Evolutionary conservation across 1,140 invertebrate species (phyloP), one percentile per base, ranked within the genome.

Genomic region (Drosophila virilis): DNA sequence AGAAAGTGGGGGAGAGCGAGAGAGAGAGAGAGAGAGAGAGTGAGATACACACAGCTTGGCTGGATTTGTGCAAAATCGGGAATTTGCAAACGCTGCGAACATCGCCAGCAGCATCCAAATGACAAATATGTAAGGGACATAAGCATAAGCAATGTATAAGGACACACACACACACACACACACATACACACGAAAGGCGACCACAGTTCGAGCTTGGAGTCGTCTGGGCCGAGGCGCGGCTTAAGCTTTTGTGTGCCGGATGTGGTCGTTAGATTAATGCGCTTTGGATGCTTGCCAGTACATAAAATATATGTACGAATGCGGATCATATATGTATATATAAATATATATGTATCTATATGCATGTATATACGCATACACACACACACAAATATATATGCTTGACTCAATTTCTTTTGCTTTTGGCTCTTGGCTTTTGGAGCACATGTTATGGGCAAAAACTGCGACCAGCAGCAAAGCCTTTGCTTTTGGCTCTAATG

Each of bases 261-360:
- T 86, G 83, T 86, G 83, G 83, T 86, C 83, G 83, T 86, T 86
- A 86, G 83, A 86, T 86, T 86, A 86, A 86, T 88, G 84, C 83
- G 83, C 83, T 86, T 86, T 86, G 83, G 83, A 85, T 77, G 81
- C 79, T 88, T 86, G 83, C 83, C 83, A 86, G 83, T 88, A 86
- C 66, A 86, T 86, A 88, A 88, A 86, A 88, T 83, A 72, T 79
- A 88, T 86, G 78, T 85, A 88, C 86, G 82, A 80, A 74, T 42
- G 48, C 15, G 15, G 42, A 45, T 45, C 42, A 67, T 51, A 43
- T 54, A 60, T 54, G 65, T n/a, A 67, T 50, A 54, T 40, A 38
- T 45, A 64, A 6, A 77, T 61, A 70, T 46, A 54, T 35, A 32
- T 48, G 74, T 61, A 70, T 46, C 50, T 35, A 32, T 48, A 51